Evolutionary conservation across 2,113 vertebrate species (phyloP), one percentile per base, ranked within the genome.

Genomic region (Sceloporus undulatus): DNA sequence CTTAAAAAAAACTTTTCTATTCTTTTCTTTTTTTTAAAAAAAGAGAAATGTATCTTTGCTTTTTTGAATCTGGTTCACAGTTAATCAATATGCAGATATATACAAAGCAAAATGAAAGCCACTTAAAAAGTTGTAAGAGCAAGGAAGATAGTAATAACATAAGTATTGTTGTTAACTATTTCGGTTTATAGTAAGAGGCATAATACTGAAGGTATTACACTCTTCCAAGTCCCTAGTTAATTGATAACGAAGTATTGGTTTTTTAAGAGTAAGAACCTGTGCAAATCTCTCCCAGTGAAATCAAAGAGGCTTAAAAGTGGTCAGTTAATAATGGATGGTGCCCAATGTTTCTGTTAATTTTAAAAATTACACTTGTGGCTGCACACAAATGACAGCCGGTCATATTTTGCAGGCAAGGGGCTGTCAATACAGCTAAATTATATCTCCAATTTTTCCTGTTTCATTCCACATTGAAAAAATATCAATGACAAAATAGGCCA

Each of bases 11-110:
- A 9, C 2, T 29, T 85, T 42, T 81, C 40, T 91, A 87, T 94
- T 6, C 34, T 29, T 68, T 90, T 88, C 93, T 9, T 75, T 8
- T 77, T 76, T 97, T 97, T 95, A 82, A 7, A 68, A 23, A 68
- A 70, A 94, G 93, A 95, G 84, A 86, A 86, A 13, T 56, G 54
- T 83, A 66, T 77, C 16, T 70, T 91, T 91, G 79, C 91, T 90
- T 92, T 92, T 90, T 94, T 87, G 92, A 95, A 93, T 95, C 84
- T 92, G 91, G 94, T 94, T 94, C 89, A 92, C 95, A 93, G 94
- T 29, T 91, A 91, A 93, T 90, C 91, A 91, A 88, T 84, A 74
- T 74, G 85, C 90, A 93, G 84, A 88, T 59, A 40, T 84, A 84
- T 68, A 85, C 59, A 85, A 85, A 91, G 90, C 86, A 71, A 92